Base-by-base conservation (phyloP, 2,797 vertebrate genomes). In the Holocentrus rufus region DNA sequence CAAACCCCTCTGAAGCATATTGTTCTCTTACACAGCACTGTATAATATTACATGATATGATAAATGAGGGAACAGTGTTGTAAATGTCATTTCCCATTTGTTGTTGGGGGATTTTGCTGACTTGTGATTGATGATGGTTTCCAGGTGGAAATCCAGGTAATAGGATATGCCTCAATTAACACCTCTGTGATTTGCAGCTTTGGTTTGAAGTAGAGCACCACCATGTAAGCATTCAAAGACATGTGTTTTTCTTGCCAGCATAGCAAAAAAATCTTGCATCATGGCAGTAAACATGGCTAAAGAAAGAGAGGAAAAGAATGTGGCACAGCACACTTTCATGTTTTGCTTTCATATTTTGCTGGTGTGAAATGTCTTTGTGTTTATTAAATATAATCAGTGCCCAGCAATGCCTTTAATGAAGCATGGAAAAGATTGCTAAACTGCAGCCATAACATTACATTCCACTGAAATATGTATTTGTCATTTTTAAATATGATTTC, bases 121-220 rank as follows among this genome's bases (percentile, higher is more conserved):
- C 20, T 46, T n/a, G 3, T 36, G 27, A 25, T 18, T 59, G n/a
- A 31, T 34, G 13, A 60, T 10, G 34, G 36, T 22, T 69, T 73
- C 65, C 58, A 65, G 17, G 63, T 1, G 57, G 22, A 63, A 65
- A 44, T 25, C 14, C 23, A 55, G 7, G 62, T 50, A 18, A 57
- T 8, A 22, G 9, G 34, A 34, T 53, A 14, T 20, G 60, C 65
- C 4, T 50, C 54, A 72, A 72, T 85, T 65, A 85, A 75, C 82
- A 78, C 81, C 76, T 55, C 9, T 34, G 10, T 13, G 20, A 53
- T 63, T 74, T 65, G 49, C 67, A 74, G 34, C 72, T 65, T 36
- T 50, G 23, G 47, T 67, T 20, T 5, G 1, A 46, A 22, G 9
- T 17, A 25, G 10, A 42, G 73, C 68, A 80, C 69, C 59, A 69